These are phyloP conservation scores for Clepsis dumicolana DNA, from an alignment of 2,888 invertebrate genomes.

Conservation along the genomic window DNA sequence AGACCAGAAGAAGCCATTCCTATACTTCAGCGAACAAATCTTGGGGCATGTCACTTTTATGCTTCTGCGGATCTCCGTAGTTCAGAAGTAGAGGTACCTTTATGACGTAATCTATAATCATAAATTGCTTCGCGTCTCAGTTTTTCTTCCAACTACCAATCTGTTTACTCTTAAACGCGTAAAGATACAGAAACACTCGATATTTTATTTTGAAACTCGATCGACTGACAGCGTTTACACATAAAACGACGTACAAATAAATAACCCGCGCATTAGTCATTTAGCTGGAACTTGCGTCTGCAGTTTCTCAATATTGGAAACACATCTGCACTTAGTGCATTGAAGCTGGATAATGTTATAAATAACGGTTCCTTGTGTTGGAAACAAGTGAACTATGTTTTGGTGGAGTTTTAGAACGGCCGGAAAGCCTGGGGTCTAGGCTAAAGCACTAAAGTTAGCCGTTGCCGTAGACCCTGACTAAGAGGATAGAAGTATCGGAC, in stretches of 20 bases:
- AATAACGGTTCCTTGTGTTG: constrained; percentile 11
- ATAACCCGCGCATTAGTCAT: constrained; percentile 43
- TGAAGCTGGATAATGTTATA: constrained; percentile 27
- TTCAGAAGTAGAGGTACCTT: not conserved
- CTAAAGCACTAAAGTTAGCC: too few relatives aligned
- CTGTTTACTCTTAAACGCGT: constrained; percentile 12
- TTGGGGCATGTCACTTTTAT: not conserved
- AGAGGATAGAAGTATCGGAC: too few relatives aligned
- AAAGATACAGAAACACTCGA: constrained; percentile 34
- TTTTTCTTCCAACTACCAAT: constrained; percentile 4
- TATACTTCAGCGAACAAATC: not conserved
- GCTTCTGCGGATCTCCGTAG: not conserved
- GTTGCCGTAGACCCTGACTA: too few relatives aligned
- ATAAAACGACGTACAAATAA: constrained; percentile 44
- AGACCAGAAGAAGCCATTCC: too few relatives aligned
- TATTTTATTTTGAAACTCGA: constrained; percentile 41
- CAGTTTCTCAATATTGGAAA: constrained; percentile 66
- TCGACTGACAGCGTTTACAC: constrained; percentile 42
- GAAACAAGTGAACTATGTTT: constrained; percentile 11
- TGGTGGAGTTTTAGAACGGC: too few relatives aligned
- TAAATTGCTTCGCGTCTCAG: not conserved
- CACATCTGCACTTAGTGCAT: constrained; percentile 52
- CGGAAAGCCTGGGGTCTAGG: too few relatives aligned
- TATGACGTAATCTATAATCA: not conserved
- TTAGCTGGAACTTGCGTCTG: constrained; percentile 56